Base-by-base conservation (phyloP, 2,888 invertebrate species). In the Chironomus riparius region DNA sequence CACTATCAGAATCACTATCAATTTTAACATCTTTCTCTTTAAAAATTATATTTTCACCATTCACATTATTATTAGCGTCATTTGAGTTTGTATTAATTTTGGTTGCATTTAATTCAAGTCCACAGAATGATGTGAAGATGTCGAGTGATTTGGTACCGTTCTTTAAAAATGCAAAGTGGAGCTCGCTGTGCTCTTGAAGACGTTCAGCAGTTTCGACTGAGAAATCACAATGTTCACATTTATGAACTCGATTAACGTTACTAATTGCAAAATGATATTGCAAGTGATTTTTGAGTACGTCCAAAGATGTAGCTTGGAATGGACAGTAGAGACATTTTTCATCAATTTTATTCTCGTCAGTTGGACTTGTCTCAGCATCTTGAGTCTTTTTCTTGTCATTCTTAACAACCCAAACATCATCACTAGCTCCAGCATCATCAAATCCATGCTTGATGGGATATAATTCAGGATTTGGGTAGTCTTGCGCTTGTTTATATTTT, bases 151-250 rank as follows among this genome's bases (percentile, higher is more conserved):
- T 76, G 5, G 24, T 56, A 2, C 69, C 68, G 65, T 73, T 73
- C 28, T 62, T 22, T n/a, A 76, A 80, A 69, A 81, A 79, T 79
- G 81, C 82, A 81, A 94, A 93, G 82, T 95, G 95, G 74, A 92
- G 86, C 81, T 91, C 90, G 61, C 90, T 86, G 83, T 95, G 95
- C 79, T 94, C 94, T 62, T 90, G 87, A 48, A 94, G 85, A 78
- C 91, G 88, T 80, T 91, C 89, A 77, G 89, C 88, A 80, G 92
- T 91, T 3, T 89, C 87, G 28, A 91, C 91, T 24, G 91, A 90
- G 82, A 92, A 92, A 84, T 94, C 93, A 83, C 95, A 95, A 82
- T 91, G 91, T 22, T 90, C 88, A 83, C 95, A 95, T 78, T 88
- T 88, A 80, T 89, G 88, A 77, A 86, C 86, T 78, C 88, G 88